Percentiles rank a stretch among this genome's conserved stretches.
phyloP scores from a whole-genome alignment of 2,888 invertebrate species.

The Axea sp. region DNA sequence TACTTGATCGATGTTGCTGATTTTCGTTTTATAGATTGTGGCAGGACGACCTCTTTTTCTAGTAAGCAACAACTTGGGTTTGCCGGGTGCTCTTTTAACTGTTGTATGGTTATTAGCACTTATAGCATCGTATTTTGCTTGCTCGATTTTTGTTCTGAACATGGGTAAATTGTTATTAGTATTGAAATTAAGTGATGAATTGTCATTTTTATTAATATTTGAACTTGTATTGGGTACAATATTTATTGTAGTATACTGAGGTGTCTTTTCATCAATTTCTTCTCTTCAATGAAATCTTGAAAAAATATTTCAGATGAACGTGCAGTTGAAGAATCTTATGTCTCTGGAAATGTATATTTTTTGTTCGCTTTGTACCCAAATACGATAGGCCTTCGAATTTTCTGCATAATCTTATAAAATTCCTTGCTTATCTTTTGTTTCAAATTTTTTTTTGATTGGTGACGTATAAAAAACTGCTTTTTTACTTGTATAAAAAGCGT shows the following conservation, averaged over 20 bases:
- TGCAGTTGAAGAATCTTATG: background rate
- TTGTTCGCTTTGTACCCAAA: background rate
- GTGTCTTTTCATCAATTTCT: background rate
- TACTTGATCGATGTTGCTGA: background rate
- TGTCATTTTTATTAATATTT: background rate
- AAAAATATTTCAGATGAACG: background rate
- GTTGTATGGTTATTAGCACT: background rate
- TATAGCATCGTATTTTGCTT: background rate
- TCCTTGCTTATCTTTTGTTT: slow-evolving; percentile 21
- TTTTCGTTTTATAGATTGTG: background rate
- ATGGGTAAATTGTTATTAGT: background rate
- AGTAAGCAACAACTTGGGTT: background rate
- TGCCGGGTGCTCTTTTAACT: background rate
- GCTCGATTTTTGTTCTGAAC: background rate
- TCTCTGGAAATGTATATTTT: background rate
- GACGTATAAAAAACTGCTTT: background rate
- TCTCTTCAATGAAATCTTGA: background rate
- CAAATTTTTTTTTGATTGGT: slow-evolving; percentile 10
- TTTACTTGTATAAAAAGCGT: too few relatives aligned
- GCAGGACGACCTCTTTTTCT: slow-evolving; percentile 16
- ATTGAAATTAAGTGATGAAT: too few relatives aligned
- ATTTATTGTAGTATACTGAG: background rate
- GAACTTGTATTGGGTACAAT: background rate
- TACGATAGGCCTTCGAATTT: background rate
- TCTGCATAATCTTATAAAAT: background rate